Percentiles rank a stretch among this genome's conserved stretches.
Evolutionary conservation across 2,888 invertebrate species (phyloP).

Genomic region (Xanthorhoe spadicearia): DNA sequence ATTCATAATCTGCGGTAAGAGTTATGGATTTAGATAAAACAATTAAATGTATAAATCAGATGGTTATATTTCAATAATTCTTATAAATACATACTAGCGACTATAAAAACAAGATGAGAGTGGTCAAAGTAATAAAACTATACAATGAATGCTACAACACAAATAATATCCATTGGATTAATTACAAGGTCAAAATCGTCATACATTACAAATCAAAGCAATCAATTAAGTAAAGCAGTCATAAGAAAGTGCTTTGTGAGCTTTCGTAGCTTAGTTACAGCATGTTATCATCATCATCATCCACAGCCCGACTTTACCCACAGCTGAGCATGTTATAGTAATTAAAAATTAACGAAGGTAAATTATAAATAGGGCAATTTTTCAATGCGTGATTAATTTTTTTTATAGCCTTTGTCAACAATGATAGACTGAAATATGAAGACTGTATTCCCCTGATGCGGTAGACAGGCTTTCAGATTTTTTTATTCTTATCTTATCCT

Average conservation of each 20-base stretch:
- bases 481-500: no score
- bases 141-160: background rate
- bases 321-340: no score
- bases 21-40: constrained; percentile 10
- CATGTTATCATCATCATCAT: no score
- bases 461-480: no score
- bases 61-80: constrained; percentile 29
- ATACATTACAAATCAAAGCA: background rate
- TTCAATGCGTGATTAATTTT: no score
- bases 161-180: background rate
- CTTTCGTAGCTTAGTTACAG: background rate
- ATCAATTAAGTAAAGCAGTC: background rate
- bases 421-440: no score
- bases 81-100: constrained; percentile 21
- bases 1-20: no score
- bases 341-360: no score
- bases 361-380: no score
- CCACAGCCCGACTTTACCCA: no score
- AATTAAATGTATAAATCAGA: constrained; percentile 36
- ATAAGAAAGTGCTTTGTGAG: background rate
- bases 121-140: constrained; percentile 17
- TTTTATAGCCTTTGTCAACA: no score
- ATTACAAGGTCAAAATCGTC: background rate
- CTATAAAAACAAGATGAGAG: constrained; percentile 7
- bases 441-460: no score